Conservation (phyloP, 92 coral and sea anemone genomes). For the Epizoanthus ramosus region DNA sequence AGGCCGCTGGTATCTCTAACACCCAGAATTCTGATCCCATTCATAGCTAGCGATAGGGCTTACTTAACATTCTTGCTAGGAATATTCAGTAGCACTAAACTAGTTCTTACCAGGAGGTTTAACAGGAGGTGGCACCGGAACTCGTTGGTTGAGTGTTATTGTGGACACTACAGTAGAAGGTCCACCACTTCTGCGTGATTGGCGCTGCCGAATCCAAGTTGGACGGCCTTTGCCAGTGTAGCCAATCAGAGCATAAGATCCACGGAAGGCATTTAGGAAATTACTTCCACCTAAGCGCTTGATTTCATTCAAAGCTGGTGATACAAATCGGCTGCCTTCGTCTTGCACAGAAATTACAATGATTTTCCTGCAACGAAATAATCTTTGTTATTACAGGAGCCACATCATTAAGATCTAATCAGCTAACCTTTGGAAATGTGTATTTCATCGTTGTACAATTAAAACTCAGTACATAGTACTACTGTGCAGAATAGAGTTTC, state of each 20-base stretch:
- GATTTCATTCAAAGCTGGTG: constrained; percentile 14
- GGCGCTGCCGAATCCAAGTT: constrained; percentile 20
- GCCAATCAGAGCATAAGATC: constrained; percentile 20
- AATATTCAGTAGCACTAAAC: background rate
- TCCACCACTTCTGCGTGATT: constrained; percentile 4
- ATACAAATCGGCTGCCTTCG: constrained; percentile 20
- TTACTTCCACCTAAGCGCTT: constrained; percentile 30
- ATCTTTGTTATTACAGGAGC: too few species aligned
- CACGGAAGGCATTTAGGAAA: constrained; percentile 14
- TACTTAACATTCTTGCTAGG: background rate
- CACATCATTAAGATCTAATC: too few species aligned
- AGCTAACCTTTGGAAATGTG: too few species aligned
- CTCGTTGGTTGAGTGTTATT: constrained; percentile 29
- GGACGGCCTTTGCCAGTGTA: constrained; percentile 29
- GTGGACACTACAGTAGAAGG: constrained; percentile 38
- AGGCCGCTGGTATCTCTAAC: too few species aligned
- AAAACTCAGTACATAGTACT: too few species aligned
- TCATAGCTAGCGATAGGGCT: too few species aligned
- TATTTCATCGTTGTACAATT: too few species aligned
- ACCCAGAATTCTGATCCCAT: too few species aligned
- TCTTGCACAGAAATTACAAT: constrained; percentile 24
- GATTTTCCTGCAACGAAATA: constrained; percentile 17
- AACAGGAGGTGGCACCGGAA: constrained; percentile 19
- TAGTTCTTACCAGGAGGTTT: constrained; percentile 25
- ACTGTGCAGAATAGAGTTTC: too few species aligned